A percentile compares a stretch with the other conserved stretches of the same genome.
Conservation (phyloP, 2,113 vertebrate species). For the Regulus satrapa region DNA sequence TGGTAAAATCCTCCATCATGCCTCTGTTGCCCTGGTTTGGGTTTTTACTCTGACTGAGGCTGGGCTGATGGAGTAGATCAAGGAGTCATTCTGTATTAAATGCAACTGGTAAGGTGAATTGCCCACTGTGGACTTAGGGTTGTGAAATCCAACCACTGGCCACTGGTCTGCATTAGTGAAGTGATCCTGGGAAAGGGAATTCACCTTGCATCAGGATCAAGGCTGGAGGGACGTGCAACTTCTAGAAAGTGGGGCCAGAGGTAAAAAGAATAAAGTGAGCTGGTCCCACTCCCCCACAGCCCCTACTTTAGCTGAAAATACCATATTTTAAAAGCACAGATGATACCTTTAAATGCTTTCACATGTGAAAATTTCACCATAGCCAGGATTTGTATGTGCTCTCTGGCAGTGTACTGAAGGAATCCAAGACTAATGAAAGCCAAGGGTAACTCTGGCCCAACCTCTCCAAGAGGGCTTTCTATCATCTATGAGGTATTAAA, state of each 20-base stretch:
- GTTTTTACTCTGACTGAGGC: not conserved
- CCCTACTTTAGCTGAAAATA: not conserved
- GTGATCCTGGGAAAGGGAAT: not conserved
- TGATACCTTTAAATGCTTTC: slow-evolving; percentile 5
- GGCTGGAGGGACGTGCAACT: not conserved
- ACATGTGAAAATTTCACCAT: not conserved
- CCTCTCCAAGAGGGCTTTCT: not conserved
- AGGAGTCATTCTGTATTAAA: not conserved
- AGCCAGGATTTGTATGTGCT: not conserved
- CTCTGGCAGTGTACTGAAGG: not conserved
- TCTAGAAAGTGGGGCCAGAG: not conserved
- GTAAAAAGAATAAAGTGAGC: not conserved
- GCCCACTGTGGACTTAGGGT: not conserved
- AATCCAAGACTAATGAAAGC: not conserved
- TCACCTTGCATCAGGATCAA: not conserved
- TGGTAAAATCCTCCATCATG: not conserved
- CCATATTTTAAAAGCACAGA: not conserved
- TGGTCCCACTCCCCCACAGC: not conserved
- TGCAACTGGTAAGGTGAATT: not conserved
- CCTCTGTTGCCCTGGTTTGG: not conserved
- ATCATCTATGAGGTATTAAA: not conserved
- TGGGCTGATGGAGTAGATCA: not conserved
- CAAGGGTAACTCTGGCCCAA: not conserved
- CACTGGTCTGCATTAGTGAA: not conserved
- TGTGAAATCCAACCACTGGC: not conserved